These are phyloP conservation scores for Trichechus manatus DNA, from an alignment of 2,113 vertebrate genomes.

Conservation along the genomic window DNA sequence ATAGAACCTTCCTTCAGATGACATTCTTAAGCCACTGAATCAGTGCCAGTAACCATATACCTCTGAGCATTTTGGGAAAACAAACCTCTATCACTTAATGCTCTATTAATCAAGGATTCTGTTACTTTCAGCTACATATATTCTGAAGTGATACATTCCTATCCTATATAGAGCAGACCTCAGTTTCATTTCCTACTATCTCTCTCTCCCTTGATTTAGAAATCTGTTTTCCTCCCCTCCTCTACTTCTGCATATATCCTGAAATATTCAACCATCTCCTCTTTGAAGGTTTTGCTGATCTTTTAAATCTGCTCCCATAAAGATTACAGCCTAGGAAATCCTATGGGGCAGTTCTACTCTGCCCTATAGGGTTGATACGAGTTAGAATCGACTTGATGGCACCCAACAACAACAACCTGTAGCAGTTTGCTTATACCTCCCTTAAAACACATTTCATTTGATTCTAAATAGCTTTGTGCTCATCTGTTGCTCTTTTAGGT, in stretches of 20 bases:
- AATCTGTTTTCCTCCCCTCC: background rate
- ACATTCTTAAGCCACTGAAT: background rate
- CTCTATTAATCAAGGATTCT: background rate
- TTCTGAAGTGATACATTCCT: slow-evolving; percentile 23
- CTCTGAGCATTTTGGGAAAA: slow-evolving; percentile 26
- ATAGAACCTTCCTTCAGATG: background rate
- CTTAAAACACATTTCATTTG: background rate
- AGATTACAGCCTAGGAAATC: background rate
- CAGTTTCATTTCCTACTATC: background rate
- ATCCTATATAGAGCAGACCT: background rate
- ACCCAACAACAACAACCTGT: background rate
- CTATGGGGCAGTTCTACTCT: background rate
- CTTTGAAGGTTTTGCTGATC: background rate
- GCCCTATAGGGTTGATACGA: background rate
- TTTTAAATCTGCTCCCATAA: background rate
- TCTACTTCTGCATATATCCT: background rate
- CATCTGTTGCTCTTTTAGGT: background rate
- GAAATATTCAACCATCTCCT: background rate
- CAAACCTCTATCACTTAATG: background rate
- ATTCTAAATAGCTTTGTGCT: background rate
- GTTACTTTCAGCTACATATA: background rate
- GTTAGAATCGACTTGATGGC: background rate
- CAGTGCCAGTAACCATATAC: background rate
- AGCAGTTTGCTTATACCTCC: background rate
- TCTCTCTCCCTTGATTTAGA: background rate